Conservation (phyloP, 2,797 vertebrate species). For the Pyrocephalus nanus region DNA sequence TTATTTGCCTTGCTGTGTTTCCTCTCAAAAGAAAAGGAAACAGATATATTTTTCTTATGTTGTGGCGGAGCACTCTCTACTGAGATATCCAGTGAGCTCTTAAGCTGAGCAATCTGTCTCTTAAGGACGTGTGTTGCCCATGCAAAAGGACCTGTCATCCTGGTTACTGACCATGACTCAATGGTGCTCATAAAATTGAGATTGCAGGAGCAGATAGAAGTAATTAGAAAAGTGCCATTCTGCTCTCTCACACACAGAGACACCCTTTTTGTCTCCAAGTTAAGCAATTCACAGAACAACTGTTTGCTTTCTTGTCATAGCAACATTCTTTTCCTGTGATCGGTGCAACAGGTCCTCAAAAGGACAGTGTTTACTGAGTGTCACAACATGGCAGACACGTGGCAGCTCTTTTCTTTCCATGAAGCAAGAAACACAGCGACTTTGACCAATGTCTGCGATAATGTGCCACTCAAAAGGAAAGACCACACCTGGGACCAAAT, state of each 20-base stretch:
- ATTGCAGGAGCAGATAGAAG: background rate
- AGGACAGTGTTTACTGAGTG: fast-evolving
- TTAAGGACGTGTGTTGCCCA: background rate
- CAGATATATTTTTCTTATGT: background rate
- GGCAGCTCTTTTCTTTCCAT: background rate
- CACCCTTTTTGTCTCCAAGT: background rate
- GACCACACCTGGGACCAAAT: background rate
- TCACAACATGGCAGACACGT: background rate
- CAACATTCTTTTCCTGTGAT: constrained; percentile 17
- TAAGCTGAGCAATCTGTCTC: background rate
- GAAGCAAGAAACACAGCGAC: background rate
- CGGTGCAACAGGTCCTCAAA: background rate
- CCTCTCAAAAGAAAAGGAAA: background rate
- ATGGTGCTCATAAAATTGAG: background rate
- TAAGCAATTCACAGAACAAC: constrained; percentile 30
- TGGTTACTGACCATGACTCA: constrained; percentile 18
- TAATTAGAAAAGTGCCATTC: background rate
- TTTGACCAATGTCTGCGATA: background rate
- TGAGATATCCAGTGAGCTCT: background rate
- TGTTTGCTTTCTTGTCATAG: constrained; percentile 21
- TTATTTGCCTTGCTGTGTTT: background rate
- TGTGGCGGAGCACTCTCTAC: background rate
- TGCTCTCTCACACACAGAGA: background rate
- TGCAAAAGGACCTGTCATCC: background rate
- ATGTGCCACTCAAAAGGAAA: background rate